Evolutionary conservation across 1,140 invertebrate species (phyloP).

Genomic region (Paraescarpia echinospica): DNA sequence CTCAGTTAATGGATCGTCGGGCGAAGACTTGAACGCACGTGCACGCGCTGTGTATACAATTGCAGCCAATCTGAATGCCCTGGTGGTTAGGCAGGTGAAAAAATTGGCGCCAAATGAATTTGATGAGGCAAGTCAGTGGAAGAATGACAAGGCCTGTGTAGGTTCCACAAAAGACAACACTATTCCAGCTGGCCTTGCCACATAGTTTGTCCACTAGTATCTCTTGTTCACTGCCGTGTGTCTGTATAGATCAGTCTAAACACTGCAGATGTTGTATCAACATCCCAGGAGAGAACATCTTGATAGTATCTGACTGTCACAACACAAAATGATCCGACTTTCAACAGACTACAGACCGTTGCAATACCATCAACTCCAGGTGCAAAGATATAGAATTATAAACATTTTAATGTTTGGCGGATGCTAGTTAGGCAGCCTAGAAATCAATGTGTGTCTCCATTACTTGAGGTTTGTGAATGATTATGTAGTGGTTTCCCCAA

Average conservation of each 20-base stretch:
- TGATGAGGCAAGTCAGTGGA: not conserved
- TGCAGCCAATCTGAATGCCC: not conserved
- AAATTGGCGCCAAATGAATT: constrained; percentile 1
- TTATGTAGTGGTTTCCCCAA: not conserved
- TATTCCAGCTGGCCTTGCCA: not conserved
- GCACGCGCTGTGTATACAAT: not conserved
- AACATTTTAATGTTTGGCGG: not conserved
- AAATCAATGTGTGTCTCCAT: not conserved
- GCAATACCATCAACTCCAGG: not conserved
- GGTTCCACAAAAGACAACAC: not conserved
- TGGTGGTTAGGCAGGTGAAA: not conserved
- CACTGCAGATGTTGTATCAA: not conserved
- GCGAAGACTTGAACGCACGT: not conserved
- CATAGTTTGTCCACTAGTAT: not conserved
- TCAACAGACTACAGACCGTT: not conserved
- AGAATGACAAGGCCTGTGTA: not conserved
- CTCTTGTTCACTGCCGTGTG: not conserved
- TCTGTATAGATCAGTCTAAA: not conserved
- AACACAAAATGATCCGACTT: not conserved
- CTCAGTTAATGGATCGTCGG: not conserved
- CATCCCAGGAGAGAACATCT: not conserved
- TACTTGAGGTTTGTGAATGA: not conserved
- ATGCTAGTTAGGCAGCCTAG: not conserved
- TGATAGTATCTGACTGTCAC: not conserved
- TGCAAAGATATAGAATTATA: not conserved